Base-by-base conservation (phyloP, 2,113 vertebrate genomes). In the Parus major region DNA sequence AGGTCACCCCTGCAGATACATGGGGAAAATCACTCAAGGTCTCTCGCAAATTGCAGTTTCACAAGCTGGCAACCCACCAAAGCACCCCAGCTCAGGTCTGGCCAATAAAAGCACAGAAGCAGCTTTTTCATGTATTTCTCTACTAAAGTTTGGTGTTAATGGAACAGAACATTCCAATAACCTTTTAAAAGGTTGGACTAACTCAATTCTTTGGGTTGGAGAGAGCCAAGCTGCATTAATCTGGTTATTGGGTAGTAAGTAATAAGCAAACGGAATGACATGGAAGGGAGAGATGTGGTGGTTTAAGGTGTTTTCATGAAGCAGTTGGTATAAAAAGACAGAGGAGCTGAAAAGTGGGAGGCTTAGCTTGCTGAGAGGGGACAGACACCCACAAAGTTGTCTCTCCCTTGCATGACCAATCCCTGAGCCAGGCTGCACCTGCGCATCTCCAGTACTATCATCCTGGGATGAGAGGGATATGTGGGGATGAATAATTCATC, bases 401-500 rank as follows among this genome's bases (percentile, higher is more conserved):
- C 73, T 47, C 18, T 75, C 20, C 47, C 14, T 33, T n/a, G 23
- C 47, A 76, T 35, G 11, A 7, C 39, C 70, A 21, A 36, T 21
- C 64, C 23, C 46, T 31, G 59, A 77, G 42, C 63, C 35, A 53
- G 46, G 42, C 59, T 53, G 39, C 55, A 95, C 88, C 88, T 86
- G 86, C 1, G 2, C 82, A 92, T n/a, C 79, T 46, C 52, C 0
- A 2, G 42, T 70, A 85, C 63, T 53, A 72, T 71, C 75, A 69
- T 52, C 79, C 79, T 80, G 86, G 63, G 47, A 77, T 50, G 68
- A 86, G 70, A 72, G 23, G 55, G 60, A 73, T 82, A 65, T 11
- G 11, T 60, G 27, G 50, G 52, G 76, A 96, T 96, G 92, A 91
- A 96, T 96, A 96, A 95, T 83, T 97, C 88, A 83, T 76, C 82